Evolutionary conservation across 2,113 vertebrate species (phyloP).

Genomic region (Pan paniscus): DNA sequence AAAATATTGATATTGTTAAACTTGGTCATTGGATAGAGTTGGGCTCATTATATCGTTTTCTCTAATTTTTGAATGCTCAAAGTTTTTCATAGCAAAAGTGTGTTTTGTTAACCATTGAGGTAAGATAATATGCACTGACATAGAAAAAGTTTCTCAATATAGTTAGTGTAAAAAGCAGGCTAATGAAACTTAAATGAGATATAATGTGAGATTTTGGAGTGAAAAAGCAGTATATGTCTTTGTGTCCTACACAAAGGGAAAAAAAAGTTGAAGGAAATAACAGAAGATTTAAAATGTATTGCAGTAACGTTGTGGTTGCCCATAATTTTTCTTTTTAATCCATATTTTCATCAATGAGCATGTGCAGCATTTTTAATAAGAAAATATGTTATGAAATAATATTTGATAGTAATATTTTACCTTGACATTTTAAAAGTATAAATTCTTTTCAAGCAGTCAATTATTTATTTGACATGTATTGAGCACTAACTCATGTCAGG

Average conservation of each 20-base stretch:
- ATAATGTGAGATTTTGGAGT: background rate
- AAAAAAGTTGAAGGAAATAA: background rate
- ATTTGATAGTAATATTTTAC: background rate
- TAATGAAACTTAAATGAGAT: background rate
- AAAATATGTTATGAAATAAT: background rate
- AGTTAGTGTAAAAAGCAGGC: background rate
- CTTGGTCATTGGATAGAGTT: background rate
- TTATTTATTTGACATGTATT: conserved; percentile 55
- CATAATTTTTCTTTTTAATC: background rate
- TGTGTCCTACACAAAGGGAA: accelerated
- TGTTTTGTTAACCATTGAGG: background rate
- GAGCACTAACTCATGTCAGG: background rate
- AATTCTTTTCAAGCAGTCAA: conserved; percentile 22
- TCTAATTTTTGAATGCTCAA: background rate
- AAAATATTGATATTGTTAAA: background rate
- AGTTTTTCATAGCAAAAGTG: background rate
- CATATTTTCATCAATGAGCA: background rate
- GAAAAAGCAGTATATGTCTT: background rate
- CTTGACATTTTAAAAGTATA: conserved; percentile 45
- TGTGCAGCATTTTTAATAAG: background rate
- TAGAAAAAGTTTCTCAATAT: background rate
- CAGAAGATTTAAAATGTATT: background rate
- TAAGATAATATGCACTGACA: background rate
- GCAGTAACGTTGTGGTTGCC: background rate
- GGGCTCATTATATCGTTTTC: background rate